These are phyloP conservation scores for Petromus typicus DNA, from an alignment of 2,113 vertebrate genomes.

Conservation along the genomic window DNA sequence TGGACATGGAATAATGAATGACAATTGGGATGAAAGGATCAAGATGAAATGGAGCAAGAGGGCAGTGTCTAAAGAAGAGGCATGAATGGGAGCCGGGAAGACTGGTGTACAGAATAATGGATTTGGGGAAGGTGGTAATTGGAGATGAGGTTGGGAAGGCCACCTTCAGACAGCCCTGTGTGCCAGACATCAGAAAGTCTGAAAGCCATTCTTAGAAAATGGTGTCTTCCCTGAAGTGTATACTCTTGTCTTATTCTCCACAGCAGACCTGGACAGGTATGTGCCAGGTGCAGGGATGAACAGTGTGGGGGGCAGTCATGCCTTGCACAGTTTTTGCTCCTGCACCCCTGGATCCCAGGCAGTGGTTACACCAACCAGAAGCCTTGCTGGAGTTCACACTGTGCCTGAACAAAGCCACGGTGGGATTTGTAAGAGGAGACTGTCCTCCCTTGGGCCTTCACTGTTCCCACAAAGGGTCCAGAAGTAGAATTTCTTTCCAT, in stretches of 20 bases:
- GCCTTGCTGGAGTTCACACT: slow-evolving; percentile 11
- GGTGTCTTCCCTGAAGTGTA: background rate
- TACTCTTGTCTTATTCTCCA: background rate
- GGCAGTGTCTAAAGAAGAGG: background rate
- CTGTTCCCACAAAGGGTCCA: background rate
- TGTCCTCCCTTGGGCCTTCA: background rate
- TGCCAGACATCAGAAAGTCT: background rate
- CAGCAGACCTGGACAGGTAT: background rate
- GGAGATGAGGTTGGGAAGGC: background rate
- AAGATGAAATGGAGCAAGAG: background rate
- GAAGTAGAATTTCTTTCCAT: background rate
- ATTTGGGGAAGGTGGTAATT: background rate
- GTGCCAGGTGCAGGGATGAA: background rate
- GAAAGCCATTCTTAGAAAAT: background rate
- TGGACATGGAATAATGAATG: background rate
- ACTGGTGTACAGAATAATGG: background rate
- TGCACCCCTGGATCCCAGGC: background rate
- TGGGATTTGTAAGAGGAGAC: background rate
- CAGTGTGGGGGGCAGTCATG: background rate
- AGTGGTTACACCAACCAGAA: slow-evolving; percentile 13
- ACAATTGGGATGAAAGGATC: background rate
- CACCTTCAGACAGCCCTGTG: background rate
- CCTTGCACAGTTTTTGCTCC: background rate
- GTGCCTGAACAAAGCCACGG: background rate
- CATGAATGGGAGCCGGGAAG: background rate